phyloP scores from a whole-genome alignment of 1,140 invertebrate genomes.

The Philaenus spumarius region DNA sequence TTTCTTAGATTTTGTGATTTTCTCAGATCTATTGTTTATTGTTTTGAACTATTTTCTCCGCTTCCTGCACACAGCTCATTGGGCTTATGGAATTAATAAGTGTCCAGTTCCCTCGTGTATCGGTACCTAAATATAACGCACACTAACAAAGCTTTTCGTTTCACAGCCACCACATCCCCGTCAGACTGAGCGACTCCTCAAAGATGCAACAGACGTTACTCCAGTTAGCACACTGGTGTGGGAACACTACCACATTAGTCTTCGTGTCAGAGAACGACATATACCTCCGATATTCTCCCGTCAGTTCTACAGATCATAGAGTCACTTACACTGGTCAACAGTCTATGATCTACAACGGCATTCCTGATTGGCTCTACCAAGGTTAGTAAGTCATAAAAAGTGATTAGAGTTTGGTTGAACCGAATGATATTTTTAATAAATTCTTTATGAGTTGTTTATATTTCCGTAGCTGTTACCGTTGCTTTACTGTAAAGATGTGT shows the following conservation, averaged over 20 bases:
- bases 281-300: conserved; percentile 64
- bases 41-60: too few relatives aligned
- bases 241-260: conserved; percentile 59
- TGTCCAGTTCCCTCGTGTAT: too few relatives aligned
- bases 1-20: too few relatives aligned
- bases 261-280: conserved; percentile 81
- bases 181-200: conserved; percentile 54
- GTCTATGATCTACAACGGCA: conserved; percentile 77
- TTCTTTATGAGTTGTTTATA: background rate
- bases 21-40: too few relatives aligned
- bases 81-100: too few relatives aligned
- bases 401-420: background rate
- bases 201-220: conserved; percentile 62
- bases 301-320: conserved; percentile 50
- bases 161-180: conserved; percentile 68
- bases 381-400: conserved; percentile 45
- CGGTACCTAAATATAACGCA: too few relatives aligned
- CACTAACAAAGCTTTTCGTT: background rate
- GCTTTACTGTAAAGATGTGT: background rate
- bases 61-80: too few relatives aligned
- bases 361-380: conserved; percentile 93
- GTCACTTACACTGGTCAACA: conserved; percentile 68
- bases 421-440: background rate
- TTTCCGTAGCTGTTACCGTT: background rate
- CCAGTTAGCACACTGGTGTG: conserved; percentile 71